Conservation (phyloP, 2,797 vertebrate species). For the Enteromius mattozi region DNA sequence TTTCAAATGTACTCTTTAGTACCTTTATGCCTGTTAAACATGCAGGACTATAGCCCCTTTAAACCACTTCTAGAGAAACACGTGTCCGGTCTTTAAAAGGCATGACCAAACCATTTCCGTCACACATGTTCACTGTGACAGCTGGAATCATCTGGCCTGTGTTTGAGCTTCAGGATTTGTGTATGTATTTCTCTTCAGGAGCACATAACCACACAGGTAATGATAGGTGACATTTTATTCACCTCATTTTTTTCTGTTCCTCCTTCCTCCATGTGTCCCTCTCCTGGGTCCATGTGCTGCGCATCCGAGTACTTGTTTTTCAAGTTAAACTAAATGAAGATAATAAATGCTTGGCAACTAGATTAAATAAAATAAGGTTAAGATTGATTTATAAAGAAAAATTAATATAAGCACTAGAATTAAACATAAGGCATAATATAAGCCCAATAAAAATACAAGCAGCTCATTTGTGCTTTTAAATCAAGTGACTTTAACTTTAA, state of each 20-base stretch:
- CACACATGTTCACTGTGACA: background rate
- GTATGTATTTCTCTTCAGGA: slow-evolving; percentile 19
- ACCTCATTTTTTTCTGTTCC: background rate
- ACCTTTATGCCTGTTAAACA: background rate
- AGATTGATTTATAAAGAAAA: too few species aligned
- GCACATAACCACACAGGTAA: slow-evolving; percentile 38
- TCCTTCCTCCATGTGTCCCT: slow-evolving; percentile 28
- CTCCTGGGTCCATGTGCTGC: slow-evolving; percentile 15
- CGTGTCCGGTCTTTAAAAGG: background rate
- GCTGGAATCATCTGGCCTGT: background rate
- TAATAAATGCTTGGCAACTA: too few species aligned
- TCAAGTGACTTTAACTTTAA: background rate
- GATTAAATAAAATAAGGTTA: too few species aligned
- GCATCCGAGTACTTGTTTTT: slow-evolving; percentile 48
- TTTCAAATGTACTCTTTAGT: background rate
- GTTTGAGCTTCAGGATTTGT: background rate
- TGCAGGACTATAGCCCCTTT: background rate
- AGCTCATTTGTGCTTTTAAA: background rate
- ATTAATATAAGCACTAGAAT: background rate
- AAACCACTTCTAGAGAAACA: background rate
- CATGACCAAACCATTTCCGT: background rate
- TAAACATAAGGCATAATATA: background rate
- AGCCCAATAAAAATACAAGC: background rate
- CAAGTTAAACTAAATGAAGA: too few species aligned
- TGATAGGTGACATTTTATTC: slow-evolving; percentile 40